Conservation (phyloP, 2,113 vertebrate genomes). For the Cromileptes altivelis region DNA sequence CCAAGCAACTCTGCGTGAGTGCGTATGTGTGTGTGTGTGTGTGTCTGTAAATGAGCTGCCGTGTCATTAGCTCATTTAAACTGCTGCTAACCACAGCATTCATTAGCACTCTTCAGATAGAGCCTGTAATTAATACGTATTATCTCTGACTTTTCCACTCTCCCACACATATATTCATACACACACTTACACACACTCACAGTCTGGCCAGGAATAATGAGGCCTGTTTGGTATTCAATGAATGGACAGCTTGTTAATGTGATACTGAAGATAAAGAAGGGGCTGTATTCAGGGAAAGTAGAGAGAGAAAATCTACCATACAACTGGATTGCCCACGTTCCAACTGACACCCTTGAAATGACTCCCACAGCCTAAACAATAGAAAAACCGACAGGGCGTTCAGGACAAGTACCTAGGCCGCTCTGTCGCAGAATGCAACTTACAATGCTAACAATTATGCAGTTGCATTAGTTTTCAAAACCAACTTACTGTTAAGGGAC, state of each 20-base stretch:
- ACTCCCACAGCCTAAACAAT: constrained; percentile 65
- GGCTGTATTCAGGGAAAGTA: constrained; percentile 62
- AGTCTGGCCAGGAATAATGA: constrained; percentile 69
- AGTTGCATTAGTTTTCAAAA: background rate
- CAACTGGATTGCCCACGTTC: constrained; percentile 63
- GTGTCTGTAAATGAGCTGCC: constrained; percentile 72
- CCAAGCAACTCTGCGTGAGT: constrained; percentile 28
- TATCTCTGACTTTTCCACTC: constrained; percentile 74
- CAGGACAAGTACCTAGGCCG: constrained; percentile 40
- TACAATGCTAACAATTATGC: background rate
- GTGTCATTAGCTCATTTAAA: constrained; percentile 82
- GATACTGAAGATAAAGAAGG: constrained; percentile 74
- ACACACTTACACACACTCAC: constrained; percentile 8
- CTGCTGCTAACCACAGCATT: constrained; percentile 78
- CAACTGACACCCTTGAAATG: constrained; percentile 78
- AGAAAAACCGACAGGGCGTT: constrained; percentile 47
- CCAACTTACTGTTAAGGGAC: background rate
- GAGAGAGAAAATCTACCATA: constrained; percentile 68
- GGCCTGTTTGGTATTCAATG: constrained; percentile 78
- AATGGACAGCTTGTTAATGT: constrained; percentile 78
- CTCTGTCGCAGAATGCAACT: constrained; percentile 1
- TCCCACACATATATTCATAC: constrained; percentile 23
- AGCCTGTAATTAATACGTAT: constrained; percentile 82
- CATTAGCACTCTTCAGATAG: constrained; percentile 81
- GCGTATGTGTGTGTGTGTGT: constrained; percentile 25